Evolutionary conservation across 2,797 vertebrate species (phyloP), one percentile per base, ranked within the genome.

Genomic region (Bradypus variegatus): DNA sequence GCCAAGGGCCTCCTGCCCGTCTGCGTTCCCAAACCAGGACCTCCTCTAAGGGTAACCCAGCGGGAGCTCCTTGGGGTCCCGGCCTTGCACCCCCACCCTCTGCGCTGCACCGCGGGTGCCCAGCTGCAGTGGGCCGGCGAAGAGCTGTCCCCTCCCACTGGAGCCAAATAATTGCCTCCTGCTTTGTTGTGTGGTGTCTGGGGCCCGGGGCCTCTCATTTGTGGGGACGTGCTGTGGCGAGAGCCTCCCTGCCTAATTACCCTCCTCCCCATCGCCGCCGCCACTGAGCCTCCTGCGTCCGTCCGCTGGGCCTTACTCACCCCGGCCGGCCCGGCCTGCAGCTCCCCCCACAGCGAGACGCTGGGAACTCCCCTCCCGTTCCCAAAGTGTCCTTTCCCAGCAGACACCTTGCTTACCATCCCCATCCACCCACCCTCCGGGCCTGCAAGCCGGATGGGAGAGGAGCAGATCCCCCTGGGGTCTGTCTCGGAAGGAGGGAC

Each of bases 141-240:
- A 95, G 96, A 96, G 93, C 97, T 97, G 88, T 97, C 97, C 96
- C 96, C 97, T 97, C 97, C 97, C 96, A 95, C 97, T 98, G 97
- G 97, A 98, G 97, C 97, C 97, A 97, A 97, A 97, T 97, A 98
- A 97, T 97, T 98, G 97, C 97, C 95, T 97, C 90, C 95, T 97
- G 96, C 97, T 97, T 97, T 97, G 97, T 97, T 97, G 97, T 97
- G 97, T 97, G 92, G 97, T 97, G 97, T 98, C 97, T 98, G 96
- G 97, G 97, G 97, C 97, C 97, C 95, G 93, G 96, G 97, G 97
- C 97, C 97, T 96, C 97, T 95, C 97, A 97, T 97, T 97, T 97
- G 97, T 97, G 97, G 97, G 97, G 97, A 97, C 97, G 96, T 97
- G 97, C 97, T 97, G 97, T 72, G 97, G 97, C 96, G 95, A 97